Evolutionary conservation across 1,140 invertebrate species (phyloP).

Genomic region (Araneus ventricosus): DNA sequence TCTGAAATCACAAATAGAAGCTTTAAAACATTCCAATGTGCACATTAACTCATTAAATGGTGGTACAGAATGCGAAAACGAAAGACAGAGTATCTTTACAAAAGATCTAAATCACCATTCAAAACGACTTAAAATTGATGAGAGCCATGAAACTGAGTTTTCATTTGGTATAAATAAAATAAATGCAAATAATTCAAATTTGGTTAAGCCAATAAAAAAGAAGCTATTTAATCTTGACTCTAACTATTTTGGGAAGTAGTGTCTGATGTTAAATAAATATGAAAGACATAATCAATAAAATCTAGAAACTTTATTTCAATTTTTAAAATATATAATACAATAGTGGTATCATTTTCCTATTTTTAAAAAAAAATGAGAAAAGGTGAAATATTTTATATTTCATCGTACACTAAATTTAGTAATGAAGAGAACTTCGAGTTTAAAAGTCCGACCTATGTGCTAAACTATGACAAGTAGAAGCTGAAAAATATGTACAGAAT

Average conservation of each 20-base stretch:
- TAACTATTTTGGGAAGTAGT: conserved; percentile 50
- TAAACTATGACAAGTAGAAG: conserved; percentile 29
- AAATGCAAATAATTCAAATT: neutral
- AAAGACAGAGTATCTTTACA: neutral
- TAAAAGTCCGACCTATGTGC: neutral
- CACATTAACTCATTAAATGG: neutral
- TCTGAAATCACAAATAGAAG: neutral
- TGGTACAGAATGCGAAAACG: neutral
- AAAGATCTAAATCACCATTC: neutral
- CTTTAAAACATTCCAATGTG: conserved; percentile 23
- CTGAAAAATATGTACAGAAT: conserved; percentile 59
- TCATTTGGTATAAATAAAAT: neutral
- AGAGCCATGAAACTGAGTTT: neutral
- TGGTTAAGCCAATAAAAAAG: conserved; percentile 13
- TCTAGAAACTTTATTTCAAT: conserved; percentile 47
- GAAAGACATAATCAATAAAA: conserved; percentile 31
- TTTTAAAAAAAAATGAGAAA: neutral
- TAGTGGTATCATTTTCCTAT: conserved; percentile 21
- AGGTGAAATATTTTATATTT: neutral
- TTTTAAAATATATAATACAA: conserved; percentile 57
- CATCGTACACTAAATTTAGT: neutral
- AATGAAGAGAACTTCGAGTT: conserved; percentile 26
- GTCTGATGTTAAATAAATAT: neutral
- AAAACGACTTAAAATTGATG: neutral
- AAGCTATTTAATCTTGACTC: conserved; percentile 59